Base-by-base conservation (phyloP, 2,888 invertebrate genomes). In the Andrena flavipes region DNA sequence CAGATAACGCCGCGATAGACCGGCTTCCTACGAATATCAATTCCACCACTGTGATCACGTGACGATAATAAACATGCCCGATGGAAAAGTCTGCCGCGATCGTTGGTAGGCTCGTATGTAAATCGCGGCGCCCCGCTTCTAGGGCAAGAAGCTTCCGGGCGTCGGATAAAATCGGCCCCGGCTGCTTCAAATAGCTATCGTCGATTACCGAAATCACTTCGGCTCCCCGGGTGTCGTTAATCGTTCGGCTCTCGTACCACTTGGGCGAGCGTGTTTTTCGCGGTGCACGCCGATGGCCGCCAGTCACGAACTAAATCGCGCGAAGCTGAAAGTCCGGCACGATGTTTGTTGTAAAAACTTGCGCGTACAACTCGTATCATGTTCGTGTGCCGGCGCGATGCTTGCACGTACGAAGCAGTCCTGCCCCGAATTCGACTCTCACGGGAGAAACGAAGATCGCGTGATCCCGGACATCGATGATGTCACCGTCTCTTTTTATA, bases 261-360 rank as follows among this genome's bases (percentile, higher is more conserved):
- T 42, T 23, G 29, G 20, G 7, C 23, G 42, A 10, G 1, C 42
- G 54, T 29, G 42, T 33, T 56, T 42, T 54, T 35, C n/a, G 23
- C 63, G 68, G 26, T 16, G 60, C 62, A 33, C 62, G 30, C 16
- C 33, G 64, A 69, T 54, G 42, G 42, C 20, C 20, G n/a, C 54
- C 26, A 49, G 23, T 72, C 69, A 10, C 49, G 33, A 48, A 42
- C 13, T 26, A 62, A 33, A 69, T 76, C 76, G 68, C 26, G 59
- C 35, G 8, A 48, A 65, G 70, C 70, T 70, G 76, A 80, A 77
- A 76, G 76, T 80, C 75, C 76, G 60, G 54, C 20, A 13, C 48
- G 42, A 20, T 10, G 26, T 13, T 16, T 49, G 33, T 51, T 3
- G 33, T 77, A 26, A 23, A 72, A 49, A 60, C 2, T 51, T 16